Evolutionary conservation across 2,113 vertebrate species (phyloP).

Genomic region (Bubalus kerabau): DNA sequence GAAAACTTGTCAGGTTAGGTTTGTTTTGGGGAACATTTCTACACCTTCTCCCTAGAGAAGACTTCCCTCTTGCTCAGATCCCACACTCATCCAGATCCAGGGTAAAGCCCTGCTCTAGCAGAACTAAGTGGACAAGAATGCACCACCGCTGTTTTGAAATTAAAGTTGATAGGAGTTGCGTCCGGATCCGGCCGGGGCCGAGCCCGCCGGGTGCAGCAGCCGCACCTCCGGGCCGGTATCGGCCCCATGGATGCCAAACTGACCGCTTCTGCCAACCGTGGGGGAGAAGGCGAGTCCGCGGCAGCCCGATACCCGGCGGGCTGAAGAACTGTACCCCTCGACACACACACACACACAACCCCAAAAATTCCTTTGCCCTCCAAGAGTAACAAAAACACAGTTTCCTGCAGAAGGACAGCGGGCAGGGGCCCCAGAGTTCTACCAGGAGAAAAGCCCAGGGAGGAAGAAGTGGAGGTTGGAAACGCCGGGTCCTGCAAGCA

Average conservation of each 20-base stretch:
- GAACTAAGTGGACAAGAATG: not conserved
- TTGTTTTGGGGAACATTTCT: not conserved
- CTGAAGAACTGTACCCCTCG: not conserved
- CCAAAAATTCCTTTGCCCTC: not conserved
- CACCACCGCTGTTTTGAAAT: not conserved
- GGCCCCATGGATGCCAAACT: not conserved
- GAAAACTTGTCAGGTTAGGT: conserved; percentile 6
- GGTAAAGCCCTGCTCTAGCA: not conserved
- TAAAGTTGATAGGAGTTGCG: conserved; percentile 28
- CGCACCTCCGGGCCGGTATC: not conserved
- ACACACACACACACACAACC: too few species aligned
- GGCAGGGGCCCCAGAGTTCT: not conserved
- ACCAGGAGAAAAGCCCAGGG: not conserved
- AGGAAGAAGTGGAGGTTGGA: not conserved
- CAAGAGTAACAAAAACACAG: not conserved
- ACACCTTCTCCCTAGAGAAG: not conserved
- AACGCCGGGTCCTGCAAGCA: not conserved
- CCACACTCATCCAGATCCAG: not conserved
- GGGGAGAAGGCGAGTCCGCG: too few species aligned
- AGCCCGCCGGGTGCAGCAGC: not conserved
- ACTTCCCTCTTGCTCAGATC: not conserved
- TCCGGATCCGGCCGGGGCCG: not conserved
- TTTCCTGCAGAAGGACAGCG: not conserved
- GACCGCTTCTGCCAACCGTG: not conserved
- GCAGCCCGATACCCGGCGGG: not conserved